phyloP scores from a whole-genome alignment of 2,797 vertebrate species.

The Echeneis naucrates region DNA sequence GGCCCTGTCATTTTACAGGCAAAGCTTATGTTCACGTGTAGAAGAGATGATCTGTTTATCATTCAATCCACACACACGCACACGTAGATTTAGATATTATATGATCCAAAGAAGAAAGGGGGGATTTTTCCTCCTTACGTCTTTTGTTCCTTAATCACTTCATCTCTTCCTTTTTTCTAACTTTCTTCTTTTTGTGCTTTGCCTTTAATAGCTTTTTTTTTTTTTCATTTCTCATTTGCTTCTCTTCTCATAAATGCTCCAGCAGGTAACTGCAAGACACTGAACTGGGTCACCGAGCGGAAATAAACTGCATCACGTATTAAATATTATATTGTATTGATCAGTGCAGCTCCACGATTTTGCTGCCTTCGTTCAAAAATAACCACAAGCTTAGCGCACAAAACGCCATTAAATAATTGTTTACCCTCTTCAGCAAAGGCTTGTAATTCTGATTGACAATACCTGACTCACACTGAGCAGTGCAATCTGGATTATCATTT shows the following conservation, averaged over 20 bases:
- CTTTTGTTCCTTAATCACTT: not conserved
- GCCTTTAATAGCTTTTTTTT: no score
- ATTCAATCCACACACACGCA: no score
- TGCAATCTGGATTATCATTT: constrained; percentile 42
- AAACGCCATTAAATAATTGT: constrained; percentile 24
- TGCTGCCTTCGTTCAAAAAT: not conserved
- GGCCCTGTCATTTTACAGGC: not conserved
- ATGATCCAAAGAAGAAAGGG: no score
- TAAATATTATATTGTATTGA: not conserved
- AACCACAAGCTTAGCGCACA: not conserved
- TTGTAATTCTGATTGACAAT: constrained; percentile 30
- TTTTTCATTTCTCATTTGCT: not conserved
- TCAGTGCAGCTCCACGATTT: not conserved
- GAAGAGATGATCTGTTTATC: not conserved
- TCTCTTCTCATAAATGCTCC: not conserved
- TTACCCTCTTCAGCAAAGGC: constrained; percentile 5
- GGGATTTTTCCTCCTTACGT: not conserved
- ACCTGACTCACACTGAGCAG: constrained; percentile 7
- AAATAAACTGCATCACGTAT: not conserved
- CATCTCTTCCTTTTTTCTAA: not conserved
- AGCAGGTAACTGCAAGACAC: no score
- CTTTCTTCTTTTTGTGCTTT: not conserved
- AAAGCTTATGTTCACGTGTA: not conserved
- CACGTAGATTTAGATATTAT: no score
- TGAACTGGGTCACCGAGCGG: not conserved